Evolutionary conservation across 2,888 invertebrate genomes (phyloP), one percentile per base, ranked within the genome.

Genomic region (Eustalomyia histrio): DNA sequence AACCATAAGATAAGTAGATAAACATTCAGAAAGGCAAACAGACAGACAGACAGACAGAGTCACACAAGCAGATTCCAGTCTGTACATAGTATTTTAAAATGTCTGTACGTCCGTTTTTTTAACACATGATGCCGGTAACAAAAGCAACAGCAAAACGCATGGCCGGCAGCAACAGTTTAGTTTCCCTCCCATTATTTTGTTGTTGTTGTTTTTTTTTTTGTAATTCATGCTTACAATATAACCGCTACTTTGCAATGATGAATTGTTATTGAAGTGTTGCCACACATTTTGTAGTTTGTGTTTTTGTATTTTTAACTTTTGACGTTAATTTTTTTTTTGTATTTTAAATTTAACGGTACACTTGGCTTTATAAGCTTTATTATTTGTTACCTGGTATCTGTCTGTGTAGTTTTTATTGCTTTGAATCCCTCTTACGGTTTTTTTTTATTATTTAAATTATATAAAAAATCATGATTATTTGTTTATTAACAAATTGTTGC

Each of bases 401-500:
- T 21, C 2, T 21, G 21, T 4, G 4, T 2, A 21, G 21, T 4
- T 21, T 21, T 6, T 47, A 47, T n/a, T 47, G 43, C 24, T 29
- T 57, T 24, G n/a, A 57, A 29, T 58, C 33, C 16, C 35, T 58
- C 35, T 63, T 47, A 47, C 43, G n/a, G 1, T 47, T 39, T 39
- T 33, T 10, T 47, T 50, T 17, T 29, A 1, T 29, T 29, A 4
- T 29, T 29, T 17, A 53, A 35, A 33, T 17, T 14, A 16, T 35
- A 35, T 10, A 57, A 35, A 61, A 67, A 52, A 53, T 53, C 53
- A 75, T 61, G 43, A 61, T 58, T 52, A 60, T 65, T 76, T 72
- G 24, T 64, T 71, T 76, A 65, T 78, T 69, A 75, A 71, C 72
- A 71, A 72, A 78, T 80, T 78, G 24, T 78, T 75, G 80, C 60